Conservation (phyloP, 2,797 vertebrate species). For the Microctenopoma lineatum region DNA sequence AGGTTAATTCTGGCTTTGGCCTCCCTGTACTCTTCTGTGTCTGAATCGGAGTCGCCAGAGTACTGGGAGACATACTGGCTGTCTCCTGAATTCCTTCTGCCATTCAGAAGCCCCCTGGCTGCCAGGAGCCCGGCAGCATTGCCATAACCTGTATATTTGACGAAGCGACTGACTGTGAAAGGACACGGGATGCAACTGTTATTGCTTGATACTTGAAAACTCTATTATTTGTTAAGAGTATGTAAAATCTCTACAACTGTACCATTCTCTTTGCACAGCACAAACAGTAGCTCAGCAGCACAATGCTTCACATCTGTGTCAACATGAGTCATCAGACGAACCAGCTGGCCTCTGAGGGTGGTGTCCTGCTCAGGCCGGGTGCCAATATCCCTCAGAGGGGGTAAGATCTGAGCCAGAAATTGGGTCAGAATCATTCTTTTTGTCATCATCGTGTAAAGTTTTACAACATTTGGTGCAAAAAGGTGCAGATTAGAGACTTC, state of each 20-base stretch:
- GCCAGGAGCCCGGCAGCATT: conserved; percentile 84
- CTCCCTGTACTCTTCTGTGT: conserved; percentile 72
- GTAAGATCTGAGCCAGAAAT: conserved; percentile 67
- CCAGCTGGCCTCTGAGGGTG: conserved; percentile 75
- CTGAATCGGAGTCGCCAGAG: conserved; percentile 77
- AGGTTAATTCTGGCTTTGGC: conserved; percentile 85
- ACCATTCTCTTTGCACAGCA: conserved; percentile 83
- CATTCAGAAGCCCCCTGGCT: conserved; percentile 53
- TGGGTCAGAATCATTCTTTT: not conserved
- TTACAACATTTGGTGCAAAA: no score
- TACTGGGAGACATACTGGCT: conserved; percentile 57
- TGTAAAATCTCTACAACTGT: not conserved
- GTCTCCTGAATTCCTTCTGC: conserved; percentile 30
- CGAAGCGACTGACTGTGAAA: conserved; percentile 79
- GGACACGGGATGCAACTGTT: not conserved
- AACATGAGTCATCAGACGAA: conserved; percentile 83
- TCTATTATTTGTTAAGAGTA: no score
- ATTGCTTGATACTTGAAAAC: no score
- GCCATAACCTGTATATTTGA: conserved; percentile 85
- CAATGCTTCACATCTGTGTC: conserved; percentile 84
- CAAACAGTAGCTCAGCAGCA: conserved; percentile 83
- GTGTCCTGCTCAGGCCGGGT: conserved; percentile 80
- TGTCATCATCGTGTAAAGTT: no score
- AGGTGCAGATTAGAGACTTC: no score
- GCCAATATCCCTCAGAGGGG: conserved; percentile 78